A percentile compares a stretch with the other conserved stretches of the same genome.
These are phyloP conservation scores for Panthera uncia DNA, from an alignment of 2,113 vertebrate species.

Conservation along the genomic window DNA sequence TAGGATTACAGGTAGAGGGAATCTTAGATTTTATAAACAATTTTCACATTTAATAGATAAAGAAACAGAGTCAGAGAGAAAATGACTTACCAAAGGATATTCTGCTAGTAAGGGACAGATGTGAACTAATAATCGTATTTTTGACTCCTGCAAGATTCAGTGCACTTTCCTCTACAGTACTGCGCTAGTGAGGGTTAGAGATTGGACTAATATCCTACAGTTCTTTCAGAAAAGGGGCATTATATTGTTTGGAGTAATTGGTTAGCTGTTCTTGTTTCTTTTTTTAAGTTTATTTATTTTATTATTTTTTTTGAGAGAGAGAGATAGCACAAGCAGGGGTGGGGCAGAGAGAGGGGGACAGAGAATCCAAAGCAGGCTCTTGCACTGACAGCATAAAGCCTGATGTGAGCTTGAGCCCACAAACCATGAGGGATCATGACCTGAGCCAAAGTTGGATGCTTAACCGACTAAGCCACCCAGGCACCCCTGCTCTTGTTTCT, in stretches of 20 bases:
- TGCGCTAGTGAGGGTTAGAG: not conserved
- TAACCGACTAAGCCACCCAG: no score
- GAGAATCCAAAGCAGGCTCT: no score
- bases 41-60: not conserved
- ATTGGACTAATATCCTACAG: not conserved
- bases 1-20: not conserved
- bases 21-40: conserved; percentile 15
- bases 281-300: not conserved
- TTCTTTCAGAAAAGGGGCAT: not conserved
- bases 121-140: not conserved
- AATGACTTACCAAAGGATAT: not conserved
- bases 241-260: not conserved
- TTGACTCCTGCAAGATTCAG: not conserved
- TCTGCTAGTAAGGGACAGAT: not conserved
- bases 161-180: not conserved
- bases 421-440: no score
- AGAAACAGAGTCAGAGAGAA: not conserved
- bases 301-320: no score
- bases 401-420: no score
- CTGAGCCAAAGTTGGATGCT: no score
- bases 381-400: no score
- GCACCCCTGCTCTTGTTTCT: not conserved
- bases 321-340: no score
- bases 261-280: not conserved
- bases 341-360: no score